Evolutionary conservation across 2,113 vertebrate genomes (phyloP), one percentile per base, ranked within the genome.

Genomic region (Coptodon rendalli): DNA sequence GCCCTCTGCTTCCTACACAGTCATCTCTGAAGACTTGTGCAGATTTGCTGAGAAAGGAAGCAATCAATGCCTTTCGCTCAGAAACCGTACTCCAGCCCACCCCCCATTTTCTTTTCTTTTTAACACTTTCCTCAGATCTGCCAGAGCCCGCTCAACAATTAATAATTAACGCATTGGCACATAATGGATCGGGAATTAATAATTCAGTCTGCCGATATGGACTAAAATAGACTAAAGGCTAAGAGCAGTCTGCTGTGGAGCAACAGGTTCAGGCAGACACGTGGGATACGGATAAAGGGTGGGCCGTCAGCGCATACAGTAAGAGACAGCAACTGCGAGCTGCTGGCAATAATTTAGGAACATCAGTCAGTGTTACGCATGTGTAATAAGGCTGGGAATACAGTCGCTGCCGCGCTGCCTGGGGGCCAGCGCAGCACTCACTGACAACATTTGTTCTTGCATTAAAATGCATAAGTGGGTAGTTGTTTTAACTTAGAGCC

Each of bases 131-230:
- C 92, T 93, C 86, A 89, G 89, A 94, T 93, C 91, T 95, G 87
- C 80, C 87, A 84, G 81, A 90, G 89, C 94, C 89, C 11, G 19
- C 53, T 48, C 89, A 90, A 90, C 79, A 88, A 95, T 97, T 95
- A 96, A 96, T 96, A 94, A 96, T 96, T 96, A 94, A 96, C 68
- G 73, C 87, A 81, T 80, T 22, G 66, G 85, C 91, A 95, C 93
- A 95, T 95, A 96, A 96, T 94, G 91, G 93, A 93, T 91, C 24
- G 13, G 34, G 66, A 86, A 93, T 96, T 87, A 96, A 96, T 96
- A 95, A 96, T 96, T 94, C 81, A 96, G 90, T 66, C 80, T 84
- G 84, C 83, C 86, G 89, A 95, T 96, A 94, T 92, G 76, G 82
- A 92, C 91, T 90, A 90, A 95, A 94, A 95, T 93, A 95, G 94